These are phyloP conservation scores for Anguilla obscura DNA, from an alignment of 2,797 vertebrate genomes.

Conservation along the genomic window DNA sequence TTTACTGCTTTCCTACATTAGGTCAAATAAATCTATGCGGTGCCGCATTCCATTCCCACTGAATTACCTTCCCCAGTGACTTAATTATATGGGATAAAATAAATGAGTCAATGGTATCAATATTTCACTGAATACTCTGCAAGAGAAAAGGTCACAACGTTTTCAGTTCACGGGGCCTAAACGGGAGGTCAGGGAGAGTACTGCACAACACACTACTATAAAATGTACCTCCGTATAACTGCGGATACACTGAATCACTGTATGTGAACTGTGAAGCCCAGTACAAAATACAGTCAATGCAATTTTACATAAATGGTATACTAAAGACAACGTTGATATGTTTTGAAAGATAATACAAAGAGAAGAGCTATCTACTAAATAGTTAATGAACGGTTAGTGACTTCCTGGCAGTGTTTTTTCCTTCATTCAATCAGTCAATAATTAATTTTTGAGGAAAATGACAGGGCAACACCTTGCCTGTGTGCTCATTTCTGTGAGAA, in stretches of 20 bases:
- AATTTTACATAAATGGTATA: conserved; percentile 53
- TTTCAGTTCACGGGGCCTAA: not conserved
- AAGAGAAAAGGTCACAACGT: not conserved
- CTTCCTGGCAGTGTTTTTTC: conserved; percentile 54
- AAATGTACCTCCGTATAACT: not conserved
- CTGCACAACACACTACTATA: not conserved
- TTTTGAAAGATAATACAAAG: conserved; percentile 56
- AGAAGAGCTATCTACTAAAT: conserved; percentile 53
- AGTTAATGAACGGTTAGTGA: conserved; percentile 68
- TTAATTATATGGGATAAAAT: conserved; percentile 32
- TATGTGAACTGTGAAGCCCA: not conserved
- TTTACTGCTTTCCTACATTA: conserved; percentile 24
- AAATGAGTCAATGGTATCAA: conserved; percentile 30
- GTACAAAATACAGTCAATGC: not conserved
- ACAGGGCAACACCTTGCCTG: not conserved
- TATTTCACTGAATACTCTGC: conserved; percentile 26
- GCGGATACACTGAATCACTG: not conserved
- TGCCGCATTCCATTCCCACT: conserved; percentile 19
- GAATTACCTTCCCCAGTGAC: conserved; percentile 21
- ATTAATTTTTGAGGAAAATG: conserved; percentile 17
- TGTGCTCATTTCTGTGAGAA: not conserved
- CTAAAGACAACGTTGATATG: conserved; percentile 58
- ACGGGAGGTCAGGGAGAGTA: not conserved
- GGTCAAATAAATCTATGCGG: conserved; percentile 29
- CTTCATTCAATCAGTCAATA: conserved; percentile 7